Conservation (phyloP, 2,797 vertebrate genomes). For the Ispidina picta region DNA sequence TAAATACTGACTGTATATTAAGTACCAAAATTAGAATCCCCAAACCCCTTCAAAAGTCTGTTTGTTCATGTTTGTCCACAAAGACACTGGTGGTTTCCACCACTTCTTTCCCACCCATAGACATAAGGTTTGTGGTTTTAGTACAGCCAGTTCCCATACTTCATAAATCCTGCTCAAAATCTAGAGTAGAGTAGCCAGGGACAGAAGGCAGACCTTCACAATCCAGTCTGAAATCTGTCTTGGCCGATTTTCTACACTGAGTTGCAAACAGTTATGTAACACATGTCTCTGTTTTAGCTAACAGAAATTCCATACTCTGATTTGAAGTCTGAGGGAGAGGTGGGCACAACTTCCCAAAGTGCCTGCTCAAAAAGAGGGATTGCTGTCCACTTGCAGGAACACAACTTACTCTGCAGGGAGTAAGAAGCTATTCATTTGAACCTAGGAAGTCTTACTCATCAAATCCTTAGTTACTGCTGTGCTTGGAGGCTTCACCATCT, state of each 20-base stretch:
- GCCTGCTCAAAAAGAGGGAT: background rate
- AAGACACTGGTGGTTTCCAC: background rate
- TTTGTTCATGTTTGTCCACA: background rate
- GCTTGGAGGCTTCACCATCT: background rate
- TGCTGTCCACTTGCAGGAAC: background rate
- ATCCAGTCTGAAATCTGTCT: background rate
- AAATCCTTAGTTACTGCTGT: background rate
- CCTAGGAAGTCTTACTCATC: background rate
- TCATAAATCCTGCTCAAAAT: background rate
- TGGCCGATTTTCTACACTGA: background rate
- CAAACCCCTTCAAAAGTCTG: background rate
- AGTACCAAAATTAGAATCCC: background rate
- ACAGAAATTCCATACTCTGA: background rate
- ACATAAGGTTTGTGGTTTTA: background rate
- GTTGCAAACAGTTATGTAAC: background rate
- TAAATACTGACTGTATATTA: background rate
- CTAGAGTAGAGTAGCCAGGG: background rate
- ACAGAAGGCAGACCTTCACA: background rate
- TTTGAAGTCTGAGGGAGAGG: background rate
- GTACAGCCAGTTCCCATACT: background rate
- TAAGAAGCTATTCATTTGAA: background rate
- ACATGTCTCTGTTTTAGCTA: background rate
- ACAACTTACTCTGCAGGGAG: background rate
- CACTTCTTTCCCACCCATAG: background rate
- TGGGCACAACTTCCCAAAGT: background rate